Conservation (phyloP, 2,888 invertebrate species). For the Drosophila pseudotalamancana region DNA sequence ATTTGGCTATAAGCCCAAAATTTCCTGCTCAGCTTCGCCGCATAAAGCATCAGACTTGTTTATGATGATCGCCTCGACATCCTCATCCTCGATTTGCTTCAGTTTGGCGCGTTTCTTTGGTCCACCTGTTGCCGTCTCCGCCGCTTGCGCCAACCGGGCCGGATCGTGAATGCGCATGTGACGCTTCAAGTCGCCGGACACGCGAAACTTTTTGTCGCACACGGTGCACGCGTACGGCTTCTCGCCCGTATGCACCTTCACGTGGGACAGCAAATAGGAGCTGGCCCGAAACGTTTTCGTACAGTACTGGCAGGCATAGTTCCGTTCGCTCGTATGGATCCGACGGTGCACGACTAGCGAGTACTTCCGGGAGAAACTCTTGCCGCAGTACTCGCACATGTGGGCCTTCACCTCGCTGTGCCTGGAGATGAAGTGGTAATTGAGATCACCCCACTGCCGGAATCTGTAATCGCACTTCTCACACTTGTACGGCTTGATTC, state of each 20-base stretch:
- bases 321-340: conserved; percentile 94
- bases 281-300: conserved; percentile 93
- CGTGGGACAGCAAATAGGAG: conserved; percentile 92
- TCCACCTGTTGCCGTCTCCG: conserved; percentile 31
- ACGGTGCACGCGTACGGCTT: conserved; percentile 90
- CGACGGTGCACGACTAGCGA: conserved; percentile 93
- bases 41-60: conserved; percentile 66
- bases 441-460: conserved; percentile 94
- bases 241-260: conserved; percentile 93
- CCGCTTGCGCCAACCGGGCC: conserved; percentile 64
- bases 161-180: conserved; percentile 90
- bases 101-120: conserved; percentile 25
- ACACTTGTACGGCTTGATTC: conserved; percentile 94
- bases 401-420: conserved; percentile 92
- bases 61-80: conserved; percentile 24
- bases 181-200: conserved; percentile 92
- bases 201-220: conserved; percentile 93
- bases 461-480: conserved; percentile 90
- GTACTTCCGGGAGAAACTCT: conserved; percentile 93
- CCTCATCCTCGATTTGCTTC: conserved; percentile 47
- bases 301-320: conserved; percentile 94
- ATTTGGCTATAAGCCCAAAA: conserved; percentile 67
- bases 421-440: conserved; percentile 92
- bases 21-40: conserved; percentile 64
- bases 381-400: conserved; percentile 95